Evolutionary conservation across 37 sponge, comb jelly and placozoan species (phyloP), one percentile per base, ranked within the genome.

Genomic region (Lycopodina hypogea): DNA sequence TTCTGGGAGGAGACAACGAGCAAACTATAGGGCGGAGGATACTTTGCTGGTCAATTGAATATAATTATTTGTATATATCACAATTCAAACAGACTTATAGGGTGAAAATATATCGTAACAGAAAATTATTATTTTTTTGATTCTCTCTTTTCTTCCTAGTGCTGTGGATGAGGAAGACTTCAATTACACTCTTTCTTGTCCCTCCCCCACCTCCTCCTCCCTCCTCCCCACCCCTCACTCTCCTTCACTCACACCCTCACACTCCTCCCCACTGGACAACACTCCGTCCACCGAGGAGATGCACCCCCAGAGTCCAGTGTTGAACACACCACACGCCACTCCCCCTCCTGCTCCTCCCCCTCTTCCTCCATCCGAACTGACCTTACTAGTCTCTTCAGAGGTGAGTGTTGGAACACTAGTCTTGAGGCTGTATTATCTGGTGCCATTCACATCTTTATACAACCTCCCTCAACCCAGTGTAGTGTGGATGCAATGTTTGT

Each of bases 301-400:
- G 38, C 57, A 21, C 1, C 0, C 1, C 56, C 18, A 68, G 48
- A 45, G 48, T 65, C 74, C 29, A 18, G 14, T 17, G 37, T 32
- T 81, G 1, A 30, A 61, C 56, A 86, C 87, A 68, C 87, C 87
- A 28, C 28, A 30, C 39, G 23, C 42, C 64, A 79, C 86, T 65
- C 86, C 80, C 23, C 75, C 87, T 42, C 37, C 55, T 55, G n/a
- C n/a, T n/a, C n/a, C n/a, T n/a, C n/a, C n/a, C n/a, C n/a, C n/a
- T n/a, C n/a, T n/a, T n/a, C n/a, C n/a, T n/a, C n/a, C n/a, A n/a
- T n/a, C n/a, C n/a, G n/a, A n/a, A n/a, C n/a, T n/a, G n/a, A n/a
- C n/a, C n/a, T n/a, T n/a, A n/a, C n/a, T n/a, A n/a, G n/a, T n/a
- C n/a, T n/a, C n/a, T n/a, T 72, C 78, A 29, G 50, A 38, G 48